phyloP scores from a whole-genome alignment of 2,113 vertebrate species.

The Nothoprocta pentlandii region DNA sequence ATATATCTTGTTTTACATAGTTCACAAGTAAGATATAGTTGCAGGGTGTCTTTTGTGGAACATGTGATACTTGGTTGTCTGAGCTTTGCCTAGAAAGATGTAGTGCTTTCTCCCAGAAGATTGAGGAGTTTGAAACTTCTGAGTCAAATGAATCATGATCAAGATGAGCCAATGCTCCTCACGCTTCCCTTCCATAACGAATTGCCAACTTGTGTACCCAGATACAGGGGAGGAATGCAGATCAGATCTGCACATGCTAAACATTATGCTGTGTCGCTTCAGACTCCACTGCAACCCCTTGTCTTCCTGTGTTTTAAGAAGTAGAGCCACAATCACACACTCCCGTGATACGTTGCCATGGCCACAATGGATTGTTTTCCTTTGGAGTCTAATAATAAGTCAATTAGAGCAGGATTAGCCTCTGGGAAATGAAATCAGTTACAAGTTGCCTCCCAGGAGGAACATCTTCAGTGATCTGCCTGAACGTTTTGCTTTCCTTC shows the following conservation, averaged over 20 bases:
- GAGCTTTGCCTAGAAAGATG: background rate
- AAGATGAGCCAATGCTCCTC: background rate
- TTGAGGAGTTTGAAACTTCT: background rate
- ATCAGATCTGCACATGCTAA: background rate
- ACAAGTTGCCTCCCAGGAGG: background rate
- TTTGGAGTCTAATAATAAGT: constrained; percentile 26
- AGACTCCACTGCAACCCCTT: background rate
- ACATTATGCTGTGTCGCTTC: background rate
- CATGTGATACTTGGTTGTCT: background rate
- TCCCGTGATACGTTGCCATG: background rate
- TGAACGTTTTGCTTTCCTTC: constrained; percentile 53
- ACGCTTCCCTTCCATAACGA: rapidly evolving
- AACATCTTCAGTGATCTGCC: constrained; percentile 17
- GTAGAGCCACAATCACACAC: background rate
- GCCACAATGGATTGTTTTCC: constrained; percentile 11
- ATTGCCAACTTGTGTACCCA: background rate
- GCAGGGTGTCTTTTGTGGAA: background rate
- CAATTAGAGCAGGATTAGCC: constrained; percentile 38
- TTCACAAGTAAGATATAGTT: background rate
- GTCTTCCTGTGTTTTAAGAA: background rate
- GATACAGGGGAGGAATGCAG: rapidly evolving
- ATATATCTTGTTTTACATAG: background rate
- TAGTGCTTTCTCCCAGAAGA: background rate
- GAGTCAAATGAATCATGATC: background rate
- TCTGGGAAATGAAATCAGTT: constrained; percentile 44